Evolutionary conservation across 2,888 invertebrate genomes (phyloP).

Genomic region (Cryptophagus acutangulus): DNA sequence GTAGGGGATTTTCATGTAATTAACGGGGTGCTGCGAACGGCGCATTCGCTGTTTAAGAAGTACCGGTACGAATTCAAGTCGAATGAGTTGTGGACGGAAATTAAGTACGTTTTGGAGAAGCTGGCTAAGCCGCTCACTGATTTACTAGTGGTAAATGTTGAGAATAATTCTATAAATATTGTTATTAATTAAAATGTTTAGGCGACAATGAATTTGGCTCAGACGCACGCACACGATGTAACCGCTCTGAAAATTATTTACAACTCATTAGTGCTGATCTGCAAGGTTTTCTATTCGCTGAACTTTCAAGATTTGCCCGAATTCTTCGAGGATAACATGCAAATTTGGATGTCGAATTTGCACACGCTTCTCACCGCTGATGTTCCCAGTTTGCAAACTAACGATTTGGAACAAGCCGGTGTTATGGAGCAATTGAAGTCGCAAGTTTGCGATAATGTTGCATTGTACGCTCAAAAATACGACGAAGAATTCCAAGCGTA

Average conservation of each 20-base stretch:
- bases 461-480: conserved; percentile 94
- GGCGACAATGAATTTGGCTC: conserved; percentile 79
- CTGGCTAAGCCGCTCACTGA: conserved; percentile 93
- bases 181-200: conserved; percentile 42
- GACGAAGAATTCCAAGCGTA: conserved; percentile 94
- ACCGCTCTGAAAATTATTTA: conserved; percentile 83
- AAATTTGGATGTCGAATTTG: conserved; percentile 90
- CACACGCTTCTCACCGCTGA: conserved; percentile 73
- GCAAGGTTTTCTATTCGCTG: conserved; percentile 94
- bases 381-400: conserved; percentile 69
- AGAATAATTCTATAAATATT: neutral
- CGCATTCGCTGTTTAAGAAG: conserved; percentile 93
- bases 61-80: conserved; percentile 96
- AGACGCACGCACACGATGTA: conserved; percentile 71
- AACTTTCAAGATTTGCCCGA: conserved; percentile 98
- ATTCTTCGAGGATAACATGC: conserved; percentile 98
- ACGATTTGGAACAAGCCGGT: conserved; percentile 77
- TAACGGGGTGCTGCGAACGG: conserved; percentile 90
- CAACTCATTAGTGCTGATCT: conserved; percentile 79
- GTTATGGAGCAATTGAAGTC: conserved; percentile 87
- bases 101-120: conserved; percentile 90
- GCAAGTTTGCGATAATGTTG: conserved; percentile 93
- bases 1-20: conserved; percentile 88
- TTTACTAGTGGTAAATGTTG: conserved; percentile 64
- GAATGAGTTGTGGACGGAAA: conserved; percentile 91